Percentiles rank a stretch among this genome's conserved stretches.
These are phyloP conservation scores for Acanthacorydalis orientalis DNA, from an alignment of 2,888 invertebrate species.

Conservation along the genomic window DNA sequence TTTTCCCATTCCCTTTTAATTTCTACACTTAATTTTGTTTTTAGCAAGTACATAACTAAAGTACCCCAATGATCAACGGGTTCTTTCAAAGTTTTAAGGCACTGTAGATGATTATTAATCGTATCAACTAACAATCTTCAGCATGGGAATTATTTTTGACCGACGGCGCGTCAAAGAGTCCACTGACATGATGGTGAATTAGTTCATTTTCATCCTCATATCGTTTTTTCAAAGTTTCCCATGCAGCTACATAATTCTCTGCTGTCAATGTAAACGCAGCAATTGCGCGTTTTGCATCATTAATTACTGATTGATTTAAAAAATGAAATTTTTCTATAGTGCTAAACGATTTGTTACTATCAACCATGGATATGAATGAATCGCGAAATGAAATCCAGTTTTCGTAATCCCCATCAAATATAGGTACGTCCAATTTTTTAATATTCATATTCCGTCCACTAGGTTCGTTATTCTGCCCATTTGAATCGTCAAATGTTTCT, in stretches of 20 bases:
- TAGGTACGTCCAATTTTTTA: not conserved
- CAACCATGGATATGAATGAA: not conserved
- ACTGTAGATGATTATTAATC: not conserved
- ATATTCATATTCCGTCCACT: not conserved
- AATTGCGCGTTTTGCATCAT: not conserved
- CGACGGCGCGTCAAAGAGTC: not conserved
- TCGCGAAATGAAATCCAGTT: not conserved
- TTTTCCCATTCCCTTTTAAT: not conserved
- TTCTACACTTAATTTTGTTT: not conserved
- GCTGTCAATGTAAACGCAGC: no score
- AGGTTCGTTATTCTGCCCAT: no score
- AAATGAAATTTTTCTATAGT: slow-evolving; percentile 1
- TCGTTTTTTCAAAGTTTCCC: not conserved
- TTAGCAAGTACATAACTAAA: not conserved
- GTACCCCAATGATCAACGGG: not conserved
- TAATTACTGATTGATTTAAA: not conserved
- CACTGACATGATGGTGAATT: not conserved
- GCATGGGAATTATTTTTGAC: not conserved
- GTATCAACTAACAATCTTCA: not conserved
- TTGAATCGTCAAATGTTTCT: no score
- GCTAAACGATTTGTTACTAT: not conserved
- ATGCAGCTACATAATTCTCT: not conserved
- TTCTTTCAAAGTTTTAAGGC: not conserved
- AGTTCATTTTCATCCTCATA: not conserved
- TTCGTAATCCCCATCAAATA: not conserved